These are phyloP conservation scores for Acleris emargana DNA, from an alignment of 2,888 invertebrate genomes.

Conservation along the genomic window DNA sequence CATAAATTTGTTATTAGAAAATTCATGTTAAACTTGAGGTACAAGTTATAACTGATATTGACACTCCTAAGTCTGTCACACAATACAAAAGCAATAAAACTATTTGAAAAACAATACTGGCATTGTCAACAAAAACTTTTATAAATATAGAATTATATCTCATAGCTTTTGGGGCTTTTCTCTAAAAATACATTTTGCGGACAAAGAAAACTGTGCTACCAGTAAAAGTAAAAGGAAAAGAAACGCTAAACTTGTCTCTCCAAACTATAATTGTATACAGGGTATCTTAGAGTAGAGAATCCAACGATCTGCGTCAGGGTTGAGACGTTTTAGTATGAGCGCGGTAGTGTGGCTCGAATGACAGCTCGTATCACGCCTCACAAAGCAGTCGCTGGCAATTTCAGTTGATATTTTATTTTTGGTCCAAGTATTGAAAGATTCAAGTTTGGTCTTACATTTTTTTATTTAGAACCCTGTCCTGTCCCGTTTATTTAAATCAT, in stretches of 20 bases:
- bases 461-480: too few relatives aligned
- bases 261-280: neutral
- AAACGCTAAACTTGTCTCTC: neutral
- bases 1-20: too few relatives aligned
- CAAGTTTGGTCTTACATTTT: neutral
- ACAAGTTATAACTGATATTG: too few relatives aligned
- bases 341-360: conserved; percentile 1
- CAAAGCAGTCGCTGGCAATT: conserved; percentile 10
- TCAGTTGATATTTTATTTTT: conserved; percentile 1
- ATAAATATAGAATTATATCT: neutral
- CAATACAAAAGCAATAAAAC: too few relatives aligned
- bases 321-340: neutral
- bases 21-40: too few relatives aligned
- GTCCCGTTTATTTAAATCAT: too few relatives aligned
- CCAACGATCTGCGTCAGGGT: neutral
- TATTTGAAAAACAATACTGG: neutral
- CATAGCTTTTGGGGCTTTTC: neutral
- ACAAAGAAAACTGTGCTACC: neutral
- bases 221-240: neutral
- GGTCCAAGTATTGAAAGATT: conserved; percentile 3
- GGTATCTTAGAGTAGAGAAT: neutral
- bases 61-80: too few relatives aligned
- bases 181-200: neutral
- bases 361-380: conserved; percentile 16
- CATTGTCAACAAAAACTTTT: neutral